Evolutionary conservation across 2,888 invertebrate species (phyloP), one percentile per base, ranked within the genome.

Genomic region (Oxycera nigricornis): DNA sequence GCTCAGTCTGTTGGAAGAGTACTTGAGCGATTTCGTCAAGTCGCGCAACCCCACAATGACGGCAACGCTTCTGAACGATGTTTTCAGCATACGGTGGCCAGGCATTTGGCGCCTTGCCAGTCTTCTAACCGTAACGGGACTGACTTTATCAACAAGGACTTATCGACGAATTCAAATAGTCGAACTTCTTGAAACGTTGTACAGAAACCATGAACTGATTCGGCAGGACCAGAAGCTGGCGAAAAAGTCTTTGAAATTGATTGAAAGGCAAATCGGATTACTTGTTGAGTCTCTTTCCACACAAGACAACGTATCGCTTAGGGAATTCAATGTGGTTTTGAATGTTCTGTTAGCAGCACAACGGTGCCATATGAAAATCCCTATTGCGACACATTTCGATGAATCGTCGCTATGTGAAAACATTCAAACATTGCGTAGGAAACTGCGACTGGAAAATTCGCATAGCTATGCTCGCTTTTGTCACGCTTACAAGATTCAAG

Each of bases 151-250:
- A 22, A 88, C 91, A 1, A 87, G 92, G 76, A 89, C 90, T 31
- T 92, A 90, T 79, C 87, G 91, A 26, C 88, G 90, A 55, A 89
- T 88, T 76, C 92, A 92, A 84, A 91, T 91, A 0, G 80, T 91
- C 1, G 91, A 92, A 80, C 83, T 93, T 74, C 81, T 92, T 59
- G 85, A 86, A n/a, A 86, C 89, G 2, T 90, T 92, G 77, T 92
- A 91, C 81, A 86, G 87, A 62, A 89, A 91, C 78, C 83, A 79
- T 70, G 79, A 80, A 57, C 73, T 82, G 2, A 79, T 81, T n/a
- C 79, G 77, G 55, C 75, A 78, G 28, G 77, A 81, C 55, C 74
- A 76, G 17, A 76, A 78, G 7, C 31, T 46, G 0, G 50, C 80
- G 1, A 79, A 77, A 70, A 79, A 79, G 70, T 72, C 77, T 24